Conservation (phyloP, 2,888 invertebrate species). For the Philopedon plagiatum region DNA sequence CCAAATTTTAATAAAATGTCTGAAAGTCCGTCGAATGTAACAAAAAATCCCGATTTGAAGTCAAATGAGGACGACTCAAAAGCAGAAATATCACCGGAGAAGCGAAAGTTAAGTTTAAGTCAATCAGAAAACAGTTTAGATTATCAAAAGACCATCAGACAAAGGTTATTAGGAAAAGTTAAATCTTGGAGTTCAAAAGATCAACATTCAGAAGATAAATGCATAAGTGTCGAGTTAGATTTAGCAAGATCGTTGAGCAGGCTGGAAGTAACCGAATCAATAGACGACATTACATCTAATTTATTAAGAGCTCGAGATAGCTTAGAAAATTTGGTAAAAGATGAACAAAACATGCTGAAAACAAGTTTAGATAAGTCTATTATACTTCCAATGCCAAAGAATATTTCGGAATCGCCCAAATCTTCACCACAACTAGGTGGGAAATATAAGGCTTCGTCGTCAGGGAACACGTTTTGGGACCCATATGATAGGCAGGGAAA, state of each 20-base stretch:
- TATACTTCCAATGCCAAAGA: conserved; percentile 39
- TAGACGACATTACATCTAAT: conserved; percentile 42
- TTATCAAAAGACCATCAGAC: conserved; percentile 52
- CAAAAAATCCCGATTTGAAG: conserved; percentile 29
- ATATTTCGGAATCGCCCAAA: conserved; percentile 54
- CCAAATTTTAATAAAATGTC: conserved; percentile 56
- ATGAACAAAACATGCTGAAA: conserved; percentile 55
- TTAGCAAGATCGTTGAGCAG: conserved; percentile 46
- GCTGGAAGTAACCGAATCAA: conserved; percentile 46
- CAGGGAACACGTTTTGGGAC: conserved; percentile 61
- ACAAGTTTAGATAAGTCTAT: conserved; percentile 30
- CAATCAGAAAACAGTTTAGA: conserved; percentile 58
- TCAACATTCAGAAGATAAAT: conserved; percentile 42
- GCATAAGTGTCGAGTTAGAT: conserved; percentile 52
- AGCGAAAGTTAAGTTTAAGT: conserved; percentile 54
- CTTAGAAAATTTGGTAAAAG: conserved; percentile 61
- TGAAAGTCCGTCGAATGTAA: conserved; percentile 52
- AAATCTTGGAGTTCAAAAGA: conserved; percentile 57
- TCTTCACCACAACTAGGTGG: conserved; percentile 53
- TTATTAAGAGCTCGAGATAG: conserved; percentile 62
- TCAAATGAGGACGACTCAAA: conserved; percentile 50
- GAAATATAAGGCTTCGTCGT: conserved; percentile 50
- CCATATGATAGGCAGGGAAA: conserved; percentile 62
- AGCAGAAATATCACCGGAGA: conserved; percentile 26
- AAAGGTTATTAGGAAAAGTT: conserved; percentile 56